Conservation (phyloP, 2,888 invertebrate species). For the Stenchaetothrips biformis region DNA sequence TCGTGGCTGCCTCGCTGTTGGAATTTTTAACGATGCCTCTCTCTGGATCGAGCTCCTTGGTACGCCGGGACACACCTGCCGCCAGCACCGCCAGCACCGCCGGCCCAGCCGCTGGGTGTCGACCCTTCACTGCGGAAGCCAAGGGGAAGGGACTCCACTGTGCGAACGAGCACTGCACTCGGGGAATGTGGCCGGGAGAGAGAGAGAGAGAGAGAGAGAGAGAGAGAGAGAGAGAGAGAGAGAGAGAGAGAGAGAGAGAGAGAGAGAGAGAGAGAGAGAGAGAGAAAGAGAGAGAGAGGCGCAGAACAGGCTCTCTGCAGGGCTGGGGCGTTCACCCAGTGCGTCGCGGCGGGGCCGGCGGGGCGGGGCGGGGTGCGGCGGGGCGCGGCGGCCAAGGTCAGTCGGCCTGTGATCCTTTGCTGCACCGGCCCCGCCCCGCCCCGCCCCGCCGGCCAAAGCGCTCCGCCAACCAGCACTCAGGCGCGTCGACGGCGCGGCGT, state of each 20-base stretch:
- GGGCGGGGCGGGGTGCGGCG: background rate
- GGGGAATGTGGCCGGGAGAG: too few species aligned
- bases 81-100: too few species aligned
- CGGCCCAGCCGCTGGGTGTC: too few species aligned
- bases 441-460: background rate
- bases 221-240: background rate
- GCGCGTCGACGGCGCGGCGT: background rate
- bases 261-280: conserved; percentile 1
- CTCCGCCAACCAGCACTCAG: background rate
- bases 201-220: background rate
- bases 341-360: background rate
- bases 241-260: conserved; percentile 1
- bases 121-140: too few species aligned
- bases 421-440: background rate
- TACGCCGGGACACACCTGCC: too few species aligned
- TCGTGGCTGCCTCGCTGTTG: too few species aligned
- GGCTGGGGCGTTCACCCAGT: conserved; percentile 14
- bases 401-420: background rate
- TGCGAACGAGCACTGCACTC: too few species aligned
- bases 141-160: too few species aligned
- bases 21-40: too few species aligned
- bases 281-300: background rate
- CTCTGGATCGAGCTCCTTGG: too few species aligned
- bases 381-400: conserved; percentile 13
- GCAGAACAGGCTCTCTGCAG: background rate